phyloP scores from a whole-genome alignment of 2,113 vertebrate genomes.

The Dicrurus megarhynchus region DNA sequence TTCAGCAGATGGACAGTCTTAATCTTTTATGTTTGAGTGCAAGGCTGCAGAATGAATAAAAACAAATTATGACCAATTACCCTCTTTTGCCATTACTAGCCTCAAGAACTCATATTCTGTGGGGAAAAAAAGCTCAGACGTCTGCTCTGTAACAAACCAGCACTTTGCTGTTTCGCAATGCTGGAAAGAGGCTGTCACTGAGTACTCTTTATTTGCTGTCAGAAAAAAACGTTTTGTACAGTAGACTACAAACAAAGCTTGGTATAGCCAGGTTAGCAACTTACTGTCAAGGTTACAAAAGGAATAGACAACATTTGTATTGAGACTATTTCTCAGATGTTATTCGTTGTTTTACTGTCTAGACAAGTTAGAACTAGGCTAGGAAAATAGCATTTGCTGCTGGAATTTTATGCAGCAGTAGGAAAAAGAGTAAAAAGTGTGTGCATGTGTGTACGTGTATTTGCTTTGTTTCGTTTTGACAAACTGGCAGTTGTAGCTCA shows the following conservation, averaged over 20 bases:
- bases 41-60: slow-evolving; percentile 10
- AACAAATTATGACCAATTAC: slow-evolving; percentile 20
- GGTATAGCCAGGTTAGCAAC: slow-evolving; percentile 23
- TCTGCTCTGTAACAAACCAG: neutral
- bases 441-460: neutral
- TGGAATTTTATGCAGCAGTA: neutral
- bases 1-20: neutral
- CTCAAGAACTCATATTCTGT: neutral
- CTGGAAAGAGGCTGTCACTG: slow-evolving; percentile 22
- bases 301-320: neutral
- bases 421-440: neutral
- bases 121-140: neutral
- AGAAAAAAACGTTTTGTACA: slow-evolving; percentile 17
- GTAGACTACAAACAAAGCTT: slow-evolving; percentile 22
- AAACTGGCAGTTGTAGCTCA: neutral
- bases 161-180: neutral
- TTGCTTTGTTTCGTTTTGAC: slow-evolving; percentile 1
- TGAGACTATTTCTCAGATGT: neutral
- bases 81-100: slow-evolving; percentile 14
- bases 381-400: neutral
- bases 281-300: slow-evolving; percentile 52
- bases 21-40: neutral
- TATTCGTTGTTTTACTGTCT: slow-evolving; percentile 39
- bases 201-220: neutral
- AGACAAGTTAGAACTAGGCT: neutral